phyloP scores from a whole-genome alignment of 2,888 invertebrate genomes.

The Mayetiola destructor region DNA sequence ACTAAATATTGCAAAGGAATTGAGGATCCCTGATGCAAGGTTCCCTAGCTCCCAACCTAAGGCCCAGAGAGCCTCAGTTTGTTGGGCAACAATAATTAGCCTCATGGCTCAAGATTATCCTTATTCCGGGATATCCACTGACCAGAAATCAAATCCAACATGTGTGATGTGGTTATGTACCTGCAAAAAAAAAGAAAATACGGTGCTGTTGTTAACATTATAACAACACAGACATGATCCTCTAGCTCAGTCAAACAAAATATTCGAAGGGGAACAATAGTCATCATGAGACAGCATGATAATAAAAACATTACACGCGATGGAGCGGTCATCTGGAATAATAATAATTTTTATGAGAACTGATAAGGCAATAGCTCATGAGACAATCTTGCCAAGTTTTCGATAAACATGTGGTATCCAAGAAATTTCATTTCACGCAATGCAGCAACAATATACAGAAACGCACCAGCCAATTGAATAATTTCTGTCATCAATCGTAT shows the following conservation, averaged over 20 bases:
- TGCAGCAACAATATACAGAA: conserved; percentile 72
- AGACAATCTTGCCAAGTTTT: conserved; percentile 63
- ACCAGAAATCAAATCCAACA: neutral
- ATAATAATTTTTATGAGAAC: neutral
- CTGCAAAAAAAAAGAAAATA: conserved; percentile 96
- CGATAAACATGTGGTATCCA: conserved; percentile 85
- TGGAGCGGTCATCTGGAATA: conserved; percentile 67
- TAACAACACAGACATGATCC: conserved; percentile 80
- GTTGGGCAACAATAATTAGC: too few relatives aligned
- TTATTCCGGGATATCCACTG: too few relatives aligned
- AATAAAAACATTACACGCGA: conserved; percentile 87
- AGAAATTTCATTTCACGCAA: conserved; percentile 78
- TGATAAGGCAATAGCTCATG: neutral
- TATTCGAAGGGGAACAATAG: conserved; percentile 70
- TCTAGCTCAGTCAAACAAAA: conserved; percentile 76
- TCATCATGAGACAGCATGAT: conserved; percentile 77
- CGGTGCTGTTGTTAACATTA: conserved; percentile 90
- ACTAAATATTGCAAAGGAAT: too few relatives aligned
- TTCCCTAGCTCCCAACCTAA: too few relatives aligned
- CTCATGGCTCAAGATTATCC: too few relatives aligned
- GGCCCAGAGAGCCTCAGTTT: too few relatives aligned
- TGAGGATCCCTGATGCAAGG: too few relatives aligned
- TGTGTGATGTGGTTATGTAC: conserved; percentile 32
- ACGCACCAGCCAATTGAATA: conserved; percentile 64
- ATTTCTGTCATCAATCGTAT: conserved; percentile 65